Evolutionary conservation across 1,140 invertebrate genomes (phyloP).

Genomic region (Anthonomus grandis): DNA sequence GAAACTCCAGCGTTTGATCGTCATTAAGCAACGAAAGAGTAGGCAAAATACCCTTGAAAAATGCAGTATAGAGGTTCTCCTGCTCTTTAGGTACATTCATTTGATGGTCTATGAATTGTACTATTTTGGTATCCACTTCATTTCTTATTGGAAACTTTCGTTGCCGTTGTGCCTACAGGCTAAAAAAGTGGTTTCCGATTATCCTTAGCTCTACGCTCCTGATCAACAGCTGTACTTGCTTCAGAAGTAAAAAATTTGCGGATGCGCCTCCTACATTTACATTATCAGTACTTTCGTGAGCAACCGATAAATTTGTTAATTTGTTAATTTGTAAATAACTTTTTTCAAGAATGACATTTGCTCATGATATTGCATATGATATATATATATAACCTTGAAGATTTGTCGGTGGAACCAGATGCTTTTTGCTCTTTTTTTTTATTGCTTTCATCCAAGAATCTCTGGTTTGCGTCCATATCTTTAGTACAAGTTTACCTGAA

Average conservation of each 20-base stretch:
- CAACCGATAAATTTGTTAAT: constrained; percentile 3
- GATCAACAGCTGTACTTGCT: constrained; percentile 1
- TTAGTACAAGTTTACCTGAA: not conserved
- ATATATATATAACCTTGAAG: too few relatives aligned
- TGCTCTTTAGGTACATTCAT: too few relatives aligned
- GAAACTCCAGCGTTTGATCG: not conserved
- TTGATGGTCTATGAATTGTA: not conserved
- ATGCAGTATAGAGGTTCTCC: constrained; percentile 1
- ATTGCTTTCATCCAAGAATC: not conserved
- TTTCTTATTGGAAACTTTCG: constrained; percentile 3
- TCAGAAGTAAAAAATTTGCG: not conserved
- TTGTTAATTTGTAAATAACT: too few relatives aligned
- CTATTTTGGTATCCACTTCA: not conserved
- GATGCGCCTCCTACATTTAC: constrained; percentile 1
- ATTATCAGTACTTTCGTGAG: constrained; percentile 3
- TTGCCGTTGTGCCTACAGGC: not conserved
- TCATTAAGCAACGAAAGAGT: not conserved
- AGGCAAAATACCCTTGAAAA: constrained; percentile 1
- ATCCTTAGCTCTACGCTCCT: constrained; percentile 1
- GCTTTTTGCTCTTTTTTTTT: not conserved
- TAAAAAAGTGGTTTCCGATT: not conserved
- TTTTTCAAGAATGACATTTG: constrained; percentile 3
- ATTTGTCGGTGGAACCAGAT: not conserved
- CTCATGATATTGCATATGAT: constrained; percentile 4
- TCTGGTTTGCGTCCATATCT: too few relatives aligned